Evolutionary conservation across 2,888 invertebrate species (phyloP), one percentile per base, ranked within the genome.

Genomic region (Agonum fuliginosum): DNA sequence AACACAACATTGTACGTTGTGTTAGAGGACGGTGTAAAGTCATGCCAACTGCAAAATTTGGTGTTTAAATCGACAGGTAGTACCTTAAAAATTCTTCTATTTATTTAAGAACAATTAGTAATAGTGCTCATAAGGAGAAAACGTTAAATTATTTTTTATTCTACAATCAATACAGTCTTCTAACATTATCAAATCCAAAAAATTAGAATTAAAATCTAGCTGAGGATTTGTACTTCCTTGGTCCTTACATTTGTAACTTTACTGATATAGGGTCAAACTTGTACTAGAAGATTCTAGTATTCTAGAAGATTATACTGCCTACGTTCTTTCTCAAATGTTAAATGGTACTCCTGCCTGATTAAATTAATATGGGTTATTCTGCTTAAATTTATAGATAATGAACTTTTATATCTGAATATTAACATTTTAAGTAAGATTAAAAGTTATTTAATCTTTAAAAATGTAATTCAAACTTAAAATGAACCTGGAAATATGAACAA

Each of bases 191-290:
- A 46, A 46, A 12, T 46, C 17, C 46, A 17, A 17, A 46, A 46
- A 46, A 54, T 54, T 24, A 54, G 19, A 51, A 17, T 17, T n/a
- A 3, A 17, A 8, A 17, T 12, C 20, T 54, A 62, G 12, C 58
- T 30, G 27, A 30, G 30, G 19, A 30, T 62, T 62, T 62, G 58
- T 62, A 62, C 58, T 62, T 62, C 30, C 58, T 62, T 62, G 58
- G 58, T 62, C 58, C 58, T 62, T 62, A 62, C 58, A 12, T 46
- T 46, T 46, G 46, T 46, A 46, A 20, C 51, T 22, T n/a, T 51
- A 51, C n/a, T 6, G 20, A 62, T 62, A 58, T 14, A 27, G 30
- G 27, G 8, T 62, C 30, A 17, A 58, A 30, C 27, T 54, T 27
- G n/a, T 62, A 6, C 17, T 8, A 12, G 24, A 54, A n/a, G n/a